These are phyloP conservation scores for Steatornis caripensis DNA, from an alignment of 2,113 vertebrate genomes.

Conservation along the genomic window DNA sequence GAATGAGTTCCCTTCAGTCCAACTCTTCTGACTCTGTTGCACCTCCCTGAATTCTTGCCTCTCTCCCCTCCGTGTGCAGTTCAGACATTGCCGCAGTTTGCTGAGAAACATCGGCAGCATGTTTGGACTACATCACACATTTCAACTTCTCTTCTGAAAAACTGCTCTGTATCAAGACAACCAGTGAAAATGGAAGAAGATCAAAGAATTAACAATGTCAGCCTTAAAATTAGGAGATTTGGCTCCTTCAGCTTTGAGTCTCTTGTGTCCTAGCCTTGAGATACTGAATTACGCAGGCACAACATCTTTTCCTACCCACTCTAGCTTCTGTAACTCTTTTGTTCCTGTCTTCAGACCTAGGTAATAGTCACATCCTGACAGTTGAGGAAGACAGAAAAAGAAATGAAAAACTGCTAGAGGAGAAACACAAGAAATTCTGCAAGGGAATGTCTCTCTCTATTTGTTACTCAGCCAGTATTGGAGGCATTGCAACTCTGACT, in stretches of 20 bases:
- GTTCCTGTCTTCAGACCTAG: conserved; percentile 30
- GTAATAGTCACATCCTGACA: background rate
- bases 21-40: background rate
- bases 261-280: background rate
- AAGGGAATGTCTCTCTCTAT: conserved; percentile 87
- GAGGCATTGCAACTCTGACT: conserved; percentile 90
- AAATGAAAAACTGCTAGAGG: background rate
- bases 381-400: background rate
- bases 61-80: accelerated
- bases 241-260: background rate
- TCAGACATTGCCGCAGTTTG: background rate
- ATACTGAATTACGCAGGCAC: background rate
- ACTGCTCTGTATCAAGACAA: background rate
- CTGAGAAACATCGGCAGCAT: background rate
- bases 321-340: background rate
- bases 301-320: background rate
- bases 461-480: conserved; percentile 91
- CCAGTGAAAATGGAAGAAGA: background rate
- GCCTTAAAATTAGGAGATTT: background rate
- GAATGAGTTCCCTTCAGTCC: background rate
- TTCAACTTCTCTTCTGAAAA: background rate
- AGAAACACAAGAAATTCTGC: conserved; percentile 71
- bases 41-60: background rate
- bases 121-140: background rate
- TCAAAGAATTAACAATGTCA: background rate